phyloP scores from a whole-genome alignment of 2,797 vertebrate species.

The Glyptemys insculpta region DNA sequence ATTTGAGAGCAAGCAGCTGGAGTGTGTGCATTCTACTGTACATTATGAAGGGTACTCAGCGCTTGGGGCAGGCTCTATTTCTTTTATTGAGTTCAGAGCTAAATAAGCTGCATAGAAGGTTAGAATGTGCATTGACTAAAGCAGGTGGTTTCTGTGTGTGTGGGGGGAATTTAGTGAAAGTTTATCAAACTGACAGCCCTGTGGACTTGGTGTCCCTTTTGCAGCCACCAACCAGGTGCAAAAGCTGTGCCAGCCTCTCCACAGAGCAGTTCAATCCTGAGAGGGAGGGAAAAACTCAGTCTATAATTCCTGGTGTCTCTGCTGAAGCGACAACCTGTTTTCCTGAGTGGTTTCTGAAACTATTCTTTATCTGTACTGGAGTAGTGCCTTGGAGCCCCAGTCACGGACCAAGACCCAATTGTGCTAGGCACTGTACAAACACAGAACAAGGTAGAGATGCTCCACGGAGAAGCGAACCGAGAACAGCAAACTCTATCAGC shows the following conservation, averaged over 20 bases:
- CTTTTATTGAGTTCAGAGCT: neutral
- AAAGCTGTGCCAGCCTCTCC: neutral
- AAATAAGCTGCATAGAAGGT: neutral
- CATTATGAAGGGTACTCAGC: neutral
- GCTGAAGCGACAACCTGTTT: neutral
- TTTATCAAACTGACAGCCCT: neutral
- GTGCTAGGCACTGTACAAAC: fast-evolving
- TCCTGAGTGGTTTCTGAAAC: neutral
- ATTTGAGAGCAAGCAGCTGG: neutral
- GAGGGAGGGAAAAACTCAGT: neutral
- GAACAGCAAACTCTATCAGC: neutral
- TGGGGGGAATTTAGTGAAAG: neutral
- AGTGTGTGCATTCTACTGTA: neutral
- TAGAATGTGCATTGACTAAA: neutral
- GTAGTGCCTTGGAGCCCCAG: neutral
- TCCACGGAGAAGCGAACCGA: neutral
- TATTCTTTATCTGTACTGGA: fast-evolving
- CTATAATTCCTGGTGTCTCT: neutral
- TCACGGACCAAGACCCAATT: fast-evolving
- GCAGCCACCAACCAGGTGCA: neutral
- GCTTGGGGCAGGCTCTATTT: neutral
- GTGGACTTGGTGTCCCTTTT: neutral
- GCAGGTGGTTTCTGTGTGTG: neutral
- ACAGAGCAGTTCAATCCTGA: fast-evolving
- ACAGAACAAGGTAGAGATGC: fast-evolving